Conservation (phyloP, 2,113 vertebrate genomes). For the Entelurus aequoreus region DNA sequence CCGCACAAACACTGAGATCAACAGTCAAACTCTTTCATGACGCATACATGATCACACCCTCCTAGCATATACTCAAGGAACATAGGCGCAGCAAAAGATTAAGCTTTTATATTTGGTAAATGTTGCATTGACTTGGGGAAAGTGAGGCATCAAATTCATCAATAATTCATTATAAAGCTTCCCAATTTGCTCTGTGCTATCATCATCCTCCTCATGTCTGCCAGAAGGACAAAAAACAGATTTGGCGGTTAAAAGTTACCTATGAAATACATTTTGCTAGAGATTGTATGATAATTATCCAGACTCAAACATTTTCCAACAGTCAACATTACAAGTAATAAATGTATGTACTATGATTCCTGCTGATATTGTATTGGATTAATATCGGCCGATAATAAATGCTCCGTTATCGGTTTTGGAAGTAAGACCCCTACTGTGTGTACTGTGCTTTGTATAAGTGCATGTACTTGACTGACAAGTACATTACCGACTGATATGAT, state of each 20-base stretch:
- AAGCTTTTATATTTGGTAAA: conserved; percentile 31
- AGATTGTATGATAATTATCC: too few relatives aligned
- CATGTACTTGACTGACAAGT: too few relatives aligned
- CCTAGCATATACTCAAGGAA: conserved; percentile 11
- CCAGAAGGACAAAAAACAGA: conserved; percentile 7
- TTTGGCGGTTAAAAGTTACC: conserved; percentile 16
- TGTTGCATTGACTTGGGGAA: conserved; percentile 33
- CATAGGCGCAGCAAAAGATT: conserved; percentile 27
- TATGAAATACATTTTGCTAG: conserved; percentile 1
- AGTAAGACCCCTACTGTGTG: too few relatives aligned
- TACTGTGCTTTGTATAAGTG: too few relatives aligned
- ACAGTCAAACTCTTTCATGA: conserved; percentile 9
- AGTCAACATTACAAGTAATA: too few relatives aligned
- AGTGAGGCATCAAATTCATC: conserved; percentile 31
- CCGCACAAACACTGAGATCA: background rate
- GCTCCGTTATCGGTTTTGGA: too few relatives aligned
- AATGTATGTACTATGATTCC: too few relatives aligned
- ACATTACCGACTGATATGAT: too few relatives aligned
- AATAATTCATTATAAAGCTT: conserved; percentile 42
- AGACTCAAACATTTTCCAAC: too few relatives aligned
- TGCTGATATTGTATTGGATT: too few relatives aligned
- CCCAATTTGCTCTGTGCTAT: background rate
- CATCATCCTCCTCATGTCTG: conserved; percentile 9
- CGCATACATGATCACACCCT: background rate
- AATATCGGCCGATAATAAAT: too few relatives aligned